Evolutionary conservation across 2,113 vertebrate species (phyloP).

Genomic region (Brienomyrus longianalis): DNA sequence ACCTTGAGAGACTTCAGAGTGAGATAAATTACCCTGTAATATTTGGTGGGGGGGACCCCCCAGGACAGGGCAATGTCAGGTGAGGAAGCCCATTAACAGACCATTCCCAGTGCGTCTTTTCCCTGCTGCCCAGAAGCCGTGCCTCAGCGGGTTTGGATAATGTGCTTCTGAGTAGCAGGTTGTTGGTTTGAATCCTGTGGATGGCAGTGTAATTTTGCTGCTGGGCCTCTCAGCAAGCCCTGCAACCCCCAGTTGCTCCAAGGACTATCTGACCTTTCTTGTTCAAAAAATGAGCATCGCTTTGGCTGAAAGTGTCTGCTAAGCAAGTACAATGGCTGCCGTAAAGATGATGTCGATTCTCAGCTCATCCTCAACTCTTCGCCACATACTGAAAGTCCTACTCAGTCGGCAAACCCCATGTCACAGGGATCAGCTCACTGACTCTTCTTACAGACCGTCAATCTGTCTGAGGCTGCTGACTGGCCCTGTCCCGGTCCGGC

Average conservation of each 20-base stretch:
- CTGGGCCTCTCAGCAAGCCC: not conserved
- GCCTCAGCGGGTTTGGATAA: not conserved
- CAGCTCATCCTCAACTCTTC: not conserved
- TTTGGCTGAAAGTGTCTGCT: not conserved
- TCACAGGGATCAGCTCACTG: not conserved
- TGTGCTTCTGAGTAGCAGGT: not conserved
- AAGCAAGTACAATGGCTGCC: not conserved
- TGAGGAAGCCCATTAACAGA: not conserved
- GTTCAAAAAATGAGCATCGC: not conserved
- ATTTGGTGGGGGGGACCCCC: not conserved
- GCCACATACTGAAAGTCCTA: not conserved
- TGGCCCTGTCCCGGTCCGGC: not conserved
- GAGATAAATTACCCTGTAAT: not conserved
- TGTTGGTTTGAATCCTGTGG: not conserved
- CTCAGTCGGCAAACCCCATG: not conserved
- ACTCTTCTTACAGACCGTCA: not conserved
- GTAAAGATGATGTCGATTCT: not conserved
- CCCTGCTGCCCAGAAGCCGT: not conserved
- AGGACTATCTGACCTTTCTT: not conserved
- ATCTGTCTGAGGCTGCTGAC: not conserved
- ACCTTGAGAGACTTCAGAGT: not conserved
- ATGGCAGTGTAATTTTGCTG: not conserved
- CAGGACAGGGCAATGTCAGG: not conserved
- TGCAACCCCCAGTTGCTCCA: not conserved
- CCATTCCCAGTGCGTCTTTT: not conserved